Conservation (phyloP, 2,888 invertebrate genomes). For the Zygaena filipendulae region DNA sequence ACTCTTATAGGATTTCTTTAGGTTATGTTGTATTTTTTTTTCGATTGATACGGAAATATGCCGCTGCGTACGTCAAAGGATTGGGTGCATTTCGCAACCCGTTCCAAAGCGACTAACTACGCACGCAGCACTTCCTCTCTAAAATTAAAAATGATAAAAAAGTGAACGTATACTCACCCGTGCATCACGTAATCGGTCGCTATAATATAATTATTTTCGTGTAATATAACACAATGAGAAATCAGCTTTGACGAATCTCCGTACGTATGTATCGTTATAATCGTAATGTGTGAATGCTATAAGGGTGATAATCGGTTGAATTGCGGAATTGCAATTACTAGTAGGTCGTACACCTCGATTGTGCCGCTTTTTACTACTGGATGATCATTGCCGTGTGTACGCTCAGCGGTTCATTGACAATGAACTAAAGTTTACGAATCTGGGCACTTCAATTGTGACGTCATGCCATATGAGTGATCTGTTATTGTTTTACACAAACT, state of each 20-base stretch:
- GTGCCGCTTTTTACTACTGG: conserved; percentile 18
- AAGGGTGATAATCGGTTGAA: conserved; percentile 6
- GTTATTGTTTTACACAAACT: conserved; percentile 1
- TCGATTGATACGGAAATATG: no score
- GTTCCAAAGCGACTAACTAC: no score
- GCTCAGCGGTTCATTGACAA: conserved; percentile 31
- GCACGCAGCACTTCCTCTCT: conserved; percentile 40
- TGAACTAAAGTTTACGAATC: conserved; percentile 21
- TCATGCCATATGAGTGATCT: not conserved
- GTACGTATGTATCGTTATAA: not conserved
- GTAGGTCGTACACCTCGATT: conserved; percentile 18
- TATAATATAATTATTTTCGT: conserved; percentile 27
- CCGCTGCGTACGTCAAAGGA: no score
- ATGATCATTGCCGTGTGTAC: no score
- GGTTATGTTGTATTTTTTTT: no score
- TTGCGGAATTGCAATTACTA: not conserved
- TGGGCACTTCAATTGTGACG: not conserved
- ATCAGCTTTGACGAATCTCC: conserved; percentile 25
- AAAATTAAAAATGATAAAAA: no score
- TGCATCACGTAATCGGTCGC: conserved; percentile 43
- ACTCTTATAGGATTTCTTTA: no score
- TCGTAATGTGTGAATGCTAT: conserved; percentile 23
- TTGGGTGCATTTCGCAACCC: no score
- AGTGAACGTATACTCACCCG: conserved; percentile 59
- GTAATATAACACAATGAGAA: conserved; percentile 31